These are phyloP conservation scores for Tragelaphus strepsiceros DNA, from an alignment of 2,113 vertebrate genomes.

Conservation along the genomic window DNA sequence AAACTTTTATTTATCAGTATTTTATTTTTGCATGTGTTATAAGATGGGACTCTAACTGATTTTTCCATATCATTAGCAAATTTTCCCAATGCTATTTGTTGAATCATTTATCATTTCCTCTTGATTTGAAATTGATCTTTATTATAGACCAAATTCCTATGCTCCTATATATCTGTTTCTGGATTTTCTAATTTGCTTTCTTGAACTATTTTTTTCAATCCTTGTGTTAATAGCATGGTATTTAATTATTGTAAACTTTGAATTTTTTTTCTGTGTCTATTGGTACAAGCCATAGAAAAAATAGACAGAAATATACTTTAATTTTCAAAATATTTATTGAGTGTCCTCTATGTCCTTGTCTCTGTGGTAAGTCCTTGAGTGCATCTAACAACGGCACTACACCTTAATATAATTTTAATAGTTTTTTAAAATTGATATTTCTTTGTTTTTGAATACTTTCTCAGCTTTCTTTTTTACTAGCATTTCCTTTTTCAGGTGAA, in stretches of 20 bases:
- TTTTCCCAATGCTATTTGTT: not conserved
- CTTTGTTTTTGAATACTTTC: not conserved
- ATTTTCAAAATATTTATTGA: not conserved
- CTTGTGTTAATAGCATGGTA: not conserved
- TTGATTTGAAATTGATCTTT: not conserved
- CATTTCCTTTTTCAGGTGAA: not conserved
- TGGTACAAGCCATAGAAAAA: not conserved
- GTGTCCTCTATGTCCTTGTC: not conserved
- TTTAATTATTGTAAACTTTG: not conserved
- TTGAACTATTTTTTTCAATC: not conserved
- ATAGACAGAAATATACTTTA: not conserved
- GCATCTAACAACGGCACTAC: not conserved
- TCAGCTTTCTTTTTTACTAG: not conserved
- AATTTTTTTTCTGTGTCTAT: not conserved
- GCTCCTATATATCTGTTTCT: not conserved
- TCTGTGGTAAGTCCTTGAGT: not conserved
- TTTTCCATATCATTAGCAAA: not conserved
- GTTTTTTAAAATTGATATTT: not conserved
- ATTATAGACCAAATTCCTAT: not conserved
- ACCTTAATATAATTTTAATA: not conserved
- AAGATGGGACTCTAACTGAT: not conserved
- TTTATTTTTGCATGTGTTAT: not conserved
- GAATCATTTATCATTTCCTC: not conserved
- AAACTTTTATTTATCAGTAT: not conserved
- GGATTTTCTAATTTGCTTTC: slow-evolving; percentile 3